These are phyloP conservation scores for Callaeas wilsoni DNA, from an alignment of 2,113 vertebrate species.

Conservation along the genomic window DNA sequence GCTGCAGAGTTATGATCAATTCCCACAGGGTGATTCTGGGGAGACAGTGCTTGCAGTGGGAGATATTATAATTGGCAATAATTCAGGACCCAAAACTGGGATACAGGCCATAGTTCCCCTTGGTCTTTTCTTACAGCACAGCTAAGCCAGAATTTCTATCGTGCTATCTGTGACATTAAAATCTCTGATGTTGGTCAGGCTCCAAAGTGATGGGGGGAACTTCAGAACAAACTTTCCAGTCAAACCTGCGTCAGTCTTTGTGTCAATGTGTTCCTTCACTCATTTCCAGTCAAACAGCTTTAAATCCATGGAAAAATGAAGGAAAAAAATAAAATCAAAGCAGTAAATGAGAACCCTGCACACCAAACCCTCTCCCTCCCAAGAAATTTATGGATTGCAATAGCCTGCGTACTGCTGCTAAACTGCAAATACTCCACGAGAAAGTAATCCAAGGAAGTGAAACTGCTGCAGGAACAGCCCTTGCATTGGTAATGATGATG, in stretches of 20 bases:
- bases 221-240: neutral
- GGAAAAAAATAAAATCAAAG: neutral
- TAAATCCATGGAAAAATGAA: neutral
- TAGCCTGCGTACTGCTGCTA: neutral
- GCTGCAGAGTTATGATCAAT: neutral
- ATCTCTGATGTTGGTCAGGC: neutral
- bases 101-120: neutral
- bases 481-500: neutral
- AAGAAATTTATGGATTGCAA: neutral
- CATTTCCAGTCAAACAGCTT: neutral
- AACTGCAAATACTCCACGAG: neutral
- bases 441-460: neutral
- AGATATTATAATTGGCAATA: neutral
- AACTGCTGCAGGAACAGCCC: neutral
- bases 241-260: neutral
- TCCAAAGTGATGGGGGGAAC: neutral
- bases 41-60: neutral
- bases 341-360: neutral
- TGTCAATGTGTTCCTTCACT: neutral
- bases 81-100: neutral
- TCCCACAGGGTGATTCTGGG: neutral
- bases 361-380: neutral
- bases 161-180: neutral
- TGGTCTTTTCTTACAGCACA: neutral
- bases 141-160: neutral